Percentiles rank a stretch among this genome's conserved stretches.
phyloP scores from a whole-genome alignment of 2,113 vertebrate species.

The Centropus bengalensis region DNA sequence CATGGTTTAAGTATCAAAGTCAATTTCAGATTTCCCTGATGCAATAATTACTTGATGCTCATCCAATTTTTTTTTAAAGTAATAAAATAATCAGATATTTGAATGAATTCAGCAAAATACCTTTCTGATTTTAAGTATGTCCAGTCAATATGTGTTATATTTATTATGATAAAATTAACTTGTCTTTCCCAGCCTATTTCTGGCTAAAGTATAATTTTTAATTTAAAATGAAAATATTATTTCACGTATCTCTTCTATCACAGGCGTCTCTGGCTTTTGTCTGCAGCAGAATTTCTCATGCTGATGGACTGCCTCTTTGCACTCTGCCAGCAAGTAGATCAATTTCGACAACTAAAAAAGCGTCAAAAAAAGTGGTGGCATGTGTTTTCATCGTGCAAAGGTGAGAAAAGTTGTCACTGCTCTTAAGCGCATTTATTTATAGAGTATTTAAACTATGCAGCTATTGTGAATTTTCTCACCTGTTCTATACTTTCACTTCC shows the following conservation, averaged over 20 bases:
- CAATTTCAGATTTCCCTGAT: neutral
- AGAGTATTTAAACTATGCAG: neutral
- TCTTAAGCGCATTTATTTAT: neutral
- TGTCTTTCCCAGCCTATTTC: neutral
- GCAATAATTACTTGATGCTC: neutral
- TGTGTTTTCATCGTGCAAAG: neutral
- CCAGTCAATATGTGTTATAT: neutral
- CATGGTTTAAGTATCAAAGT: neutral
- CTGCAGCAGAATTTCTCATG: neutral
- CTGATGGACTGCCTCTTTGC: accelerated
- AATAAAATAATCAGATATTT: neutral
- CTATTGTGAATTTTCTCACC: neutral
- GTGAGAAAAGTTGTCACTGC: neutral
- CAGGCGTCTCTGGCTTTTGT: neutral
- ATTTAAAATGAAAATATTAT: neutral
- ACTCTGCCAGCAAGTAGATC: neutral
- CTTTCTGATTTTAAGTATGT: neutral
- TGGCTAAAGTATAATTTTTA: neutral
- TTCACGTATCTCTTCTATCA: neutral
- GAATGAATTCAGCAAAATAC: neutral
- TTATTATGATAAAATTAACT: neutral
- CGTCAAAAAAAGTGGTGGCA: too few relatives aligned
- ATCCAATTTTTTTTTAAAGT: neutral
- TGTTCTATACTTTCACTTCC: neutral
- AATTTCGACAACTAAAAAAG: neutral